Base-by-base conservation (phyloP, 92 coral and sea anemone species). In the Porites lobata region DNA sequence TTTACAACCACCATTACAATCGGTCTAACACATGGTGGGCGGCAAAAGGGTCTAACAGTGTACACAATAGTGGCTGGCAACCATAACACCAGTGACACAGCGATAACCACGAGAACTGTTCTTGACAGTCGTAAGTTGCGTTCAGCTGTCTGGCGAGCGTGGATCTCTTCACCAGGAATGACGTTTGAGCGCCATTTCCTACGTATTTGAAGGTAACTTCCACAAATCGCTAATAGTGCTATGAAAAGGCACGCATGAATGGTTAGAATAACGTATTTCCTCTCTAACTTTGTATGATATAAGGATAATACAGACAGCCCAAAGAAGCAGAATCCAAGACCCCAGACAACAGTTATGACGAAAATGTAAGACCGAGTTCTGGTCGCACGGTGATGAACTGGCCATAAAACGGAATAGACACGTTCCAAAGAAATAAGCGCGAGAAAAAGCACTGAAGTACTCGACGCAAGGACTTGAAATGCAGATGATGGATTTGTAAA, bases 401-500 rank as follows among this genome's bases (percentile, higher is more conserved):
- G 80, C 80, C 50, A 53, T 58, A 76, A 53, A 18, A 76, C 66
- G 21, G 80, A 11, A 22, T 18, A 77, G 7, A 6, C 69, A 11
- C 69, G 26, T 59, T 77, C 81, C 21, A 77, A 64, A 4, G 81
- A 76, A 58, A 57, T 77, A 57, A 62, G 67, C 2, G 53, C 81
- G 21, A 77, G 81, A 17, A 57, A 57, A 29, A 22, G 59, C 68
- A 57, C 19, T 13, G 81, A 77, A 10, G 68, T 18, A 58, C 53
- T 10, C 13, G 52, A 22, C n/a, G 15, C 81, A 29, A 56, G 43
- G 15, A 58, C 0, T 14, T 57, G 50, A 14, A 77, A 6, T 13
- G 51, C 67, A 5, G 51, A 22, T 6, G 21, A 15, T 6, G 51
- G 51, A 11, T 38, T 59, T 56, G 12, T 54, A 1, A 6, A 52